A percentile compares a stretch with the other conserved stretches of the same genome.
These are phyloP conservation scores for Stegostoma tigrinum DNA, from an alignment of 2,113 vertebrate species.

Conservation along the genomic window DNA sequence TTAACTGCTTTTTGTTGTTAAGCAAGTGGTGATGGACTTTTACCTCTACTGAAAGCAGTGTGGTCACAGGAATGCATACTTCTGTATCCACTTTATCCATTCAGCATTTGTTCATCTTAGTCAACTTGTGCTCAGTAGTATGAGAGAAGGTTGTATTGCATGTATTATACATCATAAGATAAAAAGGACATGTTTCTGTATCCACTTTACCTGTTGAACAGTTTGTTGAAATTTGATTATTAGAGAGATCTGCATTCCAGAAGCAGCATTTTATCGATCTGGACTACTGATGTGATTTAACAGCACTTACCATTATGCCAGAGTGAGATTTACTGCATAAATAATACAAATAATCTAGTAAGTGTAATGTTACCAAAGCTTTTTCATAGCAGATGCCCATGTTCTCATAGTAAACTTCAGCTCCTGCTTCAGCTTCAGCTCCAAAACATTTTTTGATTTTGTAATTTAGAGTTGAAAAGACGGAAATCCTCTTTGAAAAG, in stretches of 20 bases:
- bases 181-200: background rate
- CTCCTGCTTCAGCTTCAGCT: too few relatives aligned
- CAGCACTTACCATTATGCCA: background rate
- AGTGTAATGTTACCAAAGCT: background rate
- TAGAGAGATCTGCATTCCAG: background rate
- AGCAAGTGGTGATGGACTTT: background rate
- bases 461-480: background rate
- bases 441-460: background rate
- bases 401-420: background rate
- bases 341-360: background rate
- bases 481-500: background rate
- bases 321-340: background rate
- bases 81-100: background rate
- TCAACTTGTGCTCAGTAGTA: too few relatives aligned
- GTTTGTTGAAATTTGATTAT: background rate
- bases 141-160: too few relatives aligned
- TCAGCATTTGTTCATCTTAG: background rate
- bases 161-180: background rate
- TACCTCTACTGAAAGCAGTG: background rate
- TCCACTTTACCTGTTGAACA: background rate
- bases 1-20: background rate
- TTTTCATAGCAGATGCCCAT: background rate
- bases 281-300: background rate
- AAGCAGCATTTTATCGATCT: background rate
- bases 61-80: background rate